Percentiles rank a stretch among this genome's conserved stretches.
Evolutionary conservation across 2,888 invertebrate genomes (phyloP).

Genomic region (Torymus auratus): DNA sequence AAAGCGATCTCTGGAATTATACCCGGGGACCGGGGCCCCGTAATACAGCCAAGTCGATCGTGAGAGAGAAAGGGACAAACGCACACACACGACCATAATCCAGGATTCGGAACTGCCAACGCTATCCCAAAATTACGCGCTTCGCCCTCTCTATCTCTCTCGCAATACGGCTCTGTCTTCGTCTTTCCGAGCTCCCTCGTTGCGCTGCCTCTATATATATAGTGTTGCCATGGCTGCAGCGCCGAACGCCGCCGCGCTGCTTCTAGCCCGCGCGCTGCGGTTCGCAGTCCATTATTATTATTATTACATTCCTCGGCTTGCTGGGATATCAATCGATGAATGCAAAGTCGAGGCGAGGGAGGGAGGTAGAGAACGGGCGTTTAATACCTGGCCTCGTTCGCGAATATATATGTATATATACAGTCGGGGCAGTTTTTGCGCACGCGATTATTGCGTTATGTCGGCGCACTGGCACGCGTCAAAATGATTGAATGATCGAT

Average conservation of each 20-base stretch:
- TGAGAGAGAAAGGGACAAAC: slow-evolving; percentile 8
- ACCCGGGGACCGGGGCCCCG: slow-evolving; percentile 12
- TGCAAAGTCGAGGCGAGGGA: not conserved
- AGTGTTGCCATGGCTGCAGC: slow-evolving; percentile 27
- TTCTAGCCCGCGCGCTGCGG: not conserved
- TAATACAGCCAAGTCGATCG: slow-evolving; percentile 57
- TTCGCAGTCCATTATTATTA: slow-evolving; percentile 37
- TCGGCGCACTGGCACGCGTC: not conserved
- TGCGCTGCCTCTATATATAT: not conserved
- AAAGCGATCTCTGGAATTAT: slow-evolving; percentile 61
- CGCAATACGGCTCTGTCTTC: not conserved
- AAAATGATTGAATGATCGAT: slow-evolving; percentile 12
- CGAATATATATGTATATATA: too few species aligned
- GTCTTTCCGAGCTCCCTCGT: slow-evolving; percentile 9
- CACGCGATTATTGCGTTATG: not conserved
- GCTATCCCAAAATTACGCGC: slow-evolving; percentile 56
- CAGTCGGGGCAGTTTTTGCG: not conserved
- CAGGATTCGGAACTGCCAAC: slow-evolving; percentile 57
- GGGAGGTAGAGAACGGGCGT: too few species aligned
- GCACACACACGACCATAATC: slow-evolving; percentile 53
- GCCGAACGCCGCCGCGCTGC: not conserved
- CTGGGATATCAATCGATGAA: slow-evolving; percentile 23
- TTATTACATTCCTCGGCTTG: slow-evolving; percentile 33
- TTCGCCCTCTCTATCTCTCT: slow-evolving; percentile 1
- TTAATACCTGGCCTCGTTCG: not conserved